Conservation (phyloP, 2,797 vertebrate species). For the Poeciliopsis infans region DNA sequence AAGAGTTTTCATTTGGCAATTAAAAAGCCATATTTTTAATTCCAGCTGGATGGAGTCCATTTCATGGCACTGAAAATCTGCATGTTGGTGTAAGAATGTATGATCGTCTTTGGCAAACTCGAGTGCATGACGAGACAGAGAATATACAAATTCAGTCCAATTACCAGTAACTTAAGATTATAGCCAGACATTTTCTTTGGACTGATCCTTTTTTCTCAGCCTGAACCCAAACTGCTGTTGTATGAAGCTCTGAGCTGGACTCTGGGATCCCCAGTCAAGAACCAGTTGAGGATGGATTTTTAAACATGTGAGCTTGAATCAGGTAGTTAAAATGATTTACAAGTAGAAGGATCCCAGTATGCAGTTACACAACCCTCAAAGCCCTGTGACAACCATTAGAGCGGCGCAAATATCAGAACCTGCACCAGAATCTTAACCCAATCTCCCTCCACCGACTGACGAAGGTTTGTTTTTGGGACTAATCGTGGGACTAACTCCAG, state of each 20-base stretch:
- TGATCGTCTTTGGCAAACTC: not conserved
- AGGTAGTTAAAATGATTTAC: conserved; percentile 55
- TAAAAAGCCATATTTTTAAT: not conserved
- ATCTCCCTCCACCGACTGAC: not conserved
- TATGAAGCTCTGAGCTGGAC: not conserved
- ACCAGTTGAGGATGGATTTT: conserved; percentile 42
- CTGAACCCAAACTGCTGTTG: not conserved
- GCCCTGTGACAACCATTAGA: conserved; percentile 35
- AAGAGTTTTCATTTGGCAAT: not conserved
- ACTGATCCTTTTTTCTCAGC: not conserved
- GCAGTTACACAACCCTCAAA: conserved; percentile 60
- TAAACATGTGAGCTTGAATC: conserved; percentile 45
- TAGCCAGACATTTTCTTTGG: not conserved
- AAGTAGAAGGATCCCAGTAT: conserved; percentile 46
- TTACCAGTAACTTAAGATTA: not conserved
- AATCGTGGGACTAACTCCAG: not conserved
- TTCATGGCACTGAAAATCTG: not conserved
- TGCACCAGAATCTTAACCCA: conserved; percentile 20
- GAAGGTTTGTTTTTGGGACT: not conserved
- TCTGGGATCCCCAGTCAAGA: conserved; percentile 13
- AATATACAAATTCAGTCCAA: not conserved
- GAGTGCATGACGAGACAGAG: not conserved
- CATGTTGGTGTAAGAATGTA: not conserved
- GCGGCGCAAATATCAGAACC: conserved; percentile 13
- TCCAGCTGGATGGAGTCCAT: not conserved